Conservation (phyloP, 2,113 vertebrate genomes). For the Plestiodon gilberti region DNA sequence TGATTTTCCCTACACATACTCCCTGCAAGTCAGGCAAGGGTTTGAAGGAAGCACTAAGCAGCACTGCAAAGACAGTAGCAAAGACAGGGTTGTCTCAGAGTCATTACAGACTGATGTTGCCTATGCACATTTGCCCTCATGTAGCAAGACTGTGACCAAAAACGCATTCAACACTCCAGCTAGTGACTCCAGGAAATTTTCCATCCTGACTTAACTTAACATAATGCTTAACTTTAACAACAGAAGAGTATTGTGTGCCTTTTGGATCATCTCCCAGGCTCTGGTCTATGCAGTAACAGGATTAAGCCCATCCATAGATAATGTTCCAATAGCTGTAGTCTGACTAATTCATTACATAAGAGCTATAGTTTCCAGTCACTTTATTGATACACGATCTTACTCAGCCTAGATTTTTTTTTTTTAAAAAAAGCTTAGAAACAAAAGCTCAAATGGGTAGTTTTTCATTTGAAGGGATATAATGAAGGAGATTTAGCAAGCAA, state of each 20-base stretch:
- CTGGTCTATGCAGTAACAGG: background rate
- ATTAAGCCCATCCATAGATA: background rate
- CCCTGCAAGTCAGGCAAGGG: no score
- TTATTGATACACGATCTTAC: background rate
- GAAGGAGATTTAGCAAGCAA: slow-evolving; percentile 1
- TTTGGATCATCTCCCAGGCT: background rate
- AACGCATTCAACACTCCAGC: no score
- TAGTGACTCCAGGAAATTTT: background rate
- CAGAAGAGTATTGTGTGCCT: background rate
- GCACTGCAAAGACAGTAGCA: no score
- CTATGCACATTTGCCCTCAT: no score
- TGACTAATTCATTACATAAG: background rate
- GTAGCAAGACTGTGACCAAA: no score
- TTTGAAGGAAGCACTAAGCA: no score
- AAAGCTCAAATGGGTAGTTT: background rate
- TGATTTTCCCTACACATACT: no score
- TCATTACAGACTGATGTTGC: no score
- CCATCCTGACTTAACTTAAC: background rate
- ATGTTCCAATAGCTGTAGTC: background rate
- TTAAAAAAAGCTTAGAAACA: background rate
- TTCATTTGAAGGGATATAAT: background rate
- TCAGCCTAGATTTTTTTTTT: no score
- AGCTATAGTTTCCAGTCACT: background rate
- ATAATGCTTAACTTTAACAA: background rate
- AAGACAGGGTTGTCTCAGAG: no score